Base-by-base conservation (phyloP, 2,888 invertebrate species). In the Drosophila paranaensis region DNA sequence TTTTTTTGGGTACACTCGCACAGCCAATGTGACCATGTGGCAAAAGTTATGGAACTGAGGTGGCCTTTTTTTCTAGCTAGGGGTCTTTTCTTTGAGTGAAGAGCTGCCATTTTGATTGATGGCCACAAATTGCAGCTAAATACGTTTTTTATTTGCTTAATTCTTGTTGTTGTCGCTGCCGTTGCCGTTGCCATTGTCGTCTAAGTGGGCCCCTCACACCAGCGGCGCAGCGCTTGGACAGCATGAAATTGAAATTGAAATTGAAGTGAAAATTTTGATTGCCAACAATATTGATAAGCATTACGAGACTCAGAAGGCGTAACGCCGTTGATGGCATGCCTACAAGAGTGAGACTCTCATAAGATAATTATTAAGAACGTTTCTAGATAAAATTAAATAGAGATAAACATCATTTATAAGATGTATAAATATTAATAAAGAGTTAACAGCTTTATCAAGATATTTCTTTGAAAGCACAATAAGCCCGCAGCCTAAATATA, bases 51-150 rank as follows among this genome's bases (percentile, higher is more conserved):
- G 71, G 66, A 56, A 56, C 66, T 48, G 62, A 64, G 60, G 40
- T 51, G 20, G 46, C 27, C 60, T 58, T 55, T 64, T 55, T 54
- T 62, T 45, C 20, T 50, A 53, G 66, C 51, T 67, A 63, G 63
- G 57, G 50, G 69, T 70, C 54, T 65, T 54, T 64, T 64, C 67
- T 50, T 69, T 65, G 70, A 75, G 60, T 71, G 61, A 75, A 79
- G 70, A 73, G 87, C 88, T 79, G 77, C 82, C 80, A 72, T 74
- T 74, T 85, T 83, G 83, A 88, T 88, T 88, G 88, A 88, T 88
- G 89, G 78, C 78, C 77, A 73, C 90, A 90, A 90, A 88, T 86
- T 86, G 86, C 88, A 85, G 88, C 75, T 86, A 86, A 87, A 90
- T 90, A 86, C 71, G 83, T 86, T 87, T 88, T 90, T 87, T 90